Percentiles rank a stretch among this genome's conserved stretches.
Evolutionary conservation across 2,797 vertebrate species (phyloP).

Genomic region (Staurois parvus): DNA sequence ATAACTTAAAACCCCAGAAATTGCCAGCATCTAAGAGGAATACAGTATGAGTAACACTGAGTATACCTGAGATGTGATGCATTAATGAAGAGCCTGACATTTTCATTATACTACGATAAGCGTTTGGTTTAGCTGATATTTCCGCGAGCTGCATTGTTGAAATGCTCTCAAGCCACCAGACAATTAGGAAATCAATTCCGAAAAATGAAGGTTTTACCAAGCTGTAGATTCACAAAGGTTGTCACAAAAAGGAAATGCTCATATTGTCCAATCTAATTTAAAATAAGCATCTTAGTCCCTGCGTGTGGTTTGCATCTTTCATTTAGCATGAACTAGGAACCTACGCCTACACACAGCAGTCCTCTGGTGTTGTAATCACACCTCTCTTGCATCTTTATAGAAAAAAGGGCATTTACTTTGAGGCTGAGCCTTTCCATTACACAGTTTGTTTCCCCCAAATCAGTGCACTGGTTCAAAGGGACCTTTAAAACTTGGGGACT

Average conservation of each 20-base stretch:
- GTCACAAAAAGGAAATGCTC: slow-evolving; percentile 23
- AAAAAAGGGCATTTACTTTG: slow-evolving; percentile 17
- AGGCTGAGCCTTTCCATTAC: slow-evolving; percentile 1
- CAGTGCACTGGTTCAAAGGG: slow-evolving; percentile 46
- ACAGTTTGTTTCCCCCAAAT: slow-evolving; percentile 9
- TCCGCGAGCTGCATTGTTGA: neutral
- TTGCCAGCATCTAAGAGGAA: neutral
- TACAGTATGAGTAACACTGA: neutral
- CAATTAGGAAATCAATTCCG: slow-evolving; percentile 50
- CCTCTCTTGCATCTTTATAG: neutral
- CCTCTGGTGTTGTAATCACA: slow-evolving; percentile 3
- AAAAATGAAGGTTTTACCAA: slow-evolving; percentile 4
- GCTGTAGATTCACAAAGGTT: slow-evolving; percentile 3
- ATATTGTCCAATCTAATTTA: slow-evolving; percentile 38
- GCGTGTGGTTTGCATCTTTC: slow-evolving; percentile 13
- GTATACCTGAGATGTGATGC: neutral
- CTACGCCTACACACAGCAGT: slow-evolving; percentile 34
- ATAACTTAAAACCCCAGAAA: neutral
- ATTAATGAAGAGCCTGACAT: neutral
- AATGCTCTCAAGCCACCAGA: slow-evolving; percentile 40
- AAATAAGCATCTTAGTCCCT: slow-evolving; percentile 10
- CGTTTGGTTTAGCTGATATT: slow-evolving; percentile 25
- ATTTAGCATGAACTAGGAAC: slow-evolving; percentile 29
- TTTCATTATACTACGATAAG: neutral
- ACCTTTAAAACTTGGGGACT: slow-evolving; percentile 21